Percentiles rank a stretch among this genome's conserved stretches.
Conservation (phyloP, 2,113 vertebrate genomes). For the Psophia crepitans region DNA sequence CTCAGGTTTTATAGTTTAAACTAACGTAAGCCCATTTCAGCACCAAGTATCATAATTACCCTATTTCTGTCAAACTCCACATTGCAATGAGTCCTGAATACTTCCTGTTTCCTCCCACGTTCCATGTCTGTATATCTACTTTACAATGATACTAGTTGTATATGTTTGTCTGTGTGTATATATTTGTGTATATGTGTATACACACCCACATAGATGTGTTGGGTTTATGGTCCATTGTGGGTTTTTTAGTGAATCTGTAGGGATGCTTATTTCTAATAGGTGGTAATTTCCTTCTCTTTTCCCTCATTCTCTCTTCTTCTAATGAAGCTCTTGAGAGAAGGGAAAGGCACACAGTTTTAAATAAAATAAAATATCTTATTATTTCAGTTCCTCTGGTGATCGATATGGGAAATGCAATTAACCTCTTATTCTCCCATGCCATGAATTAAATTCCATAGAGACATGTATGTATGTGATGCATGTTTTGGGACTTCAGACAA, state of each 20-base stretch:
- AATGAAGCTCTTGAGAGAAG: background rate
- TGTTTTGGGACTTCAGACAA: background rate
- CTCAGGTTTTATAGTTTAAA: background rate
- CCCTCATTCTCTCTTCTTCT: background rate
- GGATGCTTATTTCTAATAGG: background rate
- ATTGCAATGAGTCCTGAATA: background rate
- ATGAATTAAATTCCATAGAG: background rate
- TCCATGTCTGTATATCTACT: background rate
- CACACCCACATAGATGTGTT: background rate
- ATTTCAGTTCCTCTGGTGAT: background rate
- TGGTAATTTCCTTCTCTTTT: background rate
- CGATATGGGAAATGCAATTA: background rate
- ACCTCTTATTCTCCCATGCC: background rate
- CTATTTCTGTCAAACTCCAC: background rate
- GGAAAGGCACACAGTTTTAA: background rate
- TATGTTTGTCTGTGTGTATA: background rate
- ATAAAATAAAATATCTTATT: background rate
- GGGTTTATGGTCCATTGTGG: background rate
- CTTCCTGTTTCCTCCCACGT: background rate
- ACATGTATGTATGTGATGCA: background rate
- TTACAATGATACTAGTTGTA: background rate
- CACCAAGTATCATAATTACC: background rate
- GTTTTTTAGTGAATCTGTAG: background rate
- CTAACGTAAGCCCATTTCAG: background rate
- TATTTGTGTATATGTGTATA: background rate